These are phyloP conservation scores for Drosophila novamexicana DNA, from an alignment of 1,140 invertebrate genomes.

Conservation along the genomic window DNA sequence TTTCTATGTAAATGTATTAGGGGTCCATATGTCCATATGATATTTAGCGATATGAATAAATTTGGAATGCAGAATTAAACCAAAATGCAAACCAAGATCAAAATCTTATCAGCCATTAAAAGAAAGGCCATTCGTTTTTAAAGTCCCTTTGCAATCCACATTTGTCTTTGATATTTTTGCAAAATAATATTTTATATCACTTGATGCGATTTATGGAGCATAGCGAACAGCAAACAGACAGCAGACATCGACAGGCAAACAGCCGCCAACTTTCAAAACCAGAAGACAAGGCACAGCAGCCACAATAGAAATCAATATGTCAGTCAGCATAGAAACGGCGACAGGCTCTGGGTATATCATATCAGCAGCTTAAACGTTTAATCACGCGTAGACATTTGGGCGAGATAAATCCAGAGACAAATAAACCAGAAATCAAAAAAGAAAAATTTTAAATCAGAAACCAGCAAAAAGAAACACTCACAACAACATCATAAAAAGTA, in stretches of 20 bases:
- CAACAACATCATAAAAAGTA: slow-evolving; percentile 67
- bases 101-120: too few species aligned
- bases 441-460: slow-evolving; percentile 12
- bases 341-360: slow-evolving; percentile 65
- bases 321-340: slow-evolving; percentile 33
- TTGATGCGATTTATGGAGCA: slow-evolving; percentile 39
- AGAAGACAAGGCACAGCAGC: slow-evolving; percentile 24
- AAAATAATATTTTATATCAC: slow-evolving; percentile 23
- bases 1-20: too few species aligned
- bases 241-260: slow-evolving; percentile 45
- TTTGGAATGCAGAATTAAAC: too few species aligned
- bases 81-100: too few species aligned
- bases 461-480: slow-evolving; percentile 5
- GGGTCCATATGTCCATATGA: too few species aligned
- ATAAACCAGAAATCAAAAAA: slow-evolving; percentile 30
- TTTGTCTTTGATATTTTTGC: not conserved
- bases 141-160: not conserved
- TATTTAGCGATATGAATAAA: too few species aligned
- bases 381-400: slow-evolving; percentile 77
- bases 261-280: slow-evolving; percentile 17
- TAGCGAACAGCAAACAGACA: slow-evolving; percentile 33
- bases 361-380: slow-evolving; percentile 79
- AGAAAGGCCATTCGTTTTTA: not conserved
- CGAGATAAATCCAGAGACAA: slow-evolving; percentile 57
- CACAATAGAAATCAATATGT: slow-evolving; percentile 51